phyloP scores from a whole-genome alignment of 2,797 vertebrate species.

The Paguma larvata region DNA sequence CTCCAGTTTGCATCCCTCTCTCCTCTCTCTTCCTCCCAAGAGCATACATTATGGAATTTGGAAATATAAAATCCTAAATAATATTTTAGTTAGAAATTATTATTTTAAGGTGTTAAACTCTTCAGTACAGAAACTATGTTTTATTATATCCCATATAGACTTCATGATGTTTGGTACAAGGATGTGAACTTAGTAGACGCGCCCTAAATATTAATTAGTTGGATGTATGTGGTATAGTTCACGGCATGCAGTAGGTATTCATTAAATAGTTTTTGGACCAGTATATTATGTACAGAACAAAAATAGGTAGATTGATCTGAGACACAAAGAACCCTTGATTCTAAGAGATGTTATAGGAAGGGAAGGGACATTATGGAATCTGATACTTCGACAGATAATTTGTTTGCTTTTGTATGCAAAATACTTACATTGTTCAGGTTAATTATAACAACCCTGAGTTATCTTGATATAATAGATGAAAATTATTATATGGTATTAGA shows the following conservation, averaged over 20 bases:
- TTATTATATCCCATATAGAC: not conserved
- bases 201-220: not conserved
- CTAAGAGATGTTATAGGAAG: not conserved
- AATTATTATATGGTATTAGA: not conserved
- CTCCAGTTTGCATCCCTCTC: not conserved
- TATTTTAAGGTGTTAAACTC: not conserved
- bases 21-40: not conserved
- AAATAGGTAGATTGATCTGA: not conserved
- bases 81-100: not conserved
- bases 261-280: not conserved
- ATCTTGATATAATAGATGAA: not conserved
- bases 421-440: not conserved
- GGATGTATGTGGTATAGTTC: not conserved
- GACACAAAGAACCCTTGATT: not conserved
- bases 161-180: not conserved
- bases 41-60: not conserved
- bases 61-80: not conserved
- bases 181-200: not conserved
- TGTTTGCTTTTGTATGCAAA: not conserved
- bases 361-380: not conserved
- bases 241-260: not conserved
- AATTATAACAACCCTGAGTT: not conserved
- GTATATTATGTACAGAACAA: not conserved
- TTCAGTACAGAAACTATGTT: not conserved
- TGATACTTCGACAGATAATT: not conserved